phyloP scores from a whole-genome alignment of 2,888 invertebrate genomes.

The Dolichomitus sp. region DNA sequence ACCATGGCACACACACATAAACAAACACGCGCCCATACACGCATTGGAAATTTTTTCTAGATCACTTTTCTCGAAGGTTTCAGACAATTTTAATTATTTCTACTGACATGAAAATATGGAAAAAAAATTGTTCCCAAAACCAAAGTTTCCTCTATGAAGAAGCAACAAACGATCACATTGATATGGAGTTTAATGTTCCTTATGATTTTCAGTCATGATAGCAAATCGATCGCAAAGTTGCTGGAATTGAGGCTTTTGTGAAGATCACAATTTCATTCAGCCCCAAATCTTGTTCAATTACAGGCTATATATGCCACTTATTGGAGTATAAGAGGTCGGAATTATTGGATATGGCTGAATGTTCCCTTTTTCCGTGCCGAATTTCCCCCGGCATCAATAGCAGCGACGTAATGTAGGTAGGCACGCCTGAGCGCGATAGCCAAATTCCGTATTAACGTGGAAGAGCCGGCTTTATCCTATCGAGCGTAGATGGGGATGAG shows the following conservation, averaged over 20 bases:
- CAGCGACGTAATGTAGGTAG: slow-evolving; percentile 6
- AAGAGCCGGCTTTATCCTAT: slow-evolving; percentile 64
- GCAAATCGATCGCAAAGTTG: neutral
- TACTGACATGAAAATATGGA: no score
- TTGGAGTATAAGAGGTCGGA: slow-evolving; percentile 17
- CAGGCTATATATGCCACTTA: neutral
- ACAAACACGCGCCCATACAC: no score
- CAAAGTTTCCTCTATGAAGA: neutral
- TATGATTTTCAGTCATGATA: neutral
- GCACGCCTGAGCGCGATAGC: slow-evolving; percentile 56
- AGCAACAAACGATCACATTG: neutral
- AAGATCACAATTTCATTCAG: neutral
- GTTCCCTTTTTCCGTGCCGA: slow-evolving; percentile 17
- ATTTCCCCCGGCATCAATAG: slow-evolving; percentile 31
- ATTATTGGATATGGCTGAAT: slow-evolving; percentile 26
- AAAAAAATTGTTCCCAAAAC: no score
- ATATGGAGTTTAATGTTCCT: neutral
- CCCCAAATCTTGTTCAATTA: neutral
- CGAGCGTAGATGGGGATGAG: slow-evolving; percentile 36
- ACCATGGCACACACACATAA: no score
- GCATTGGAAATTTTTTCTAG: no score
- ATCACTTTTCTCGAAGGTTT: no score
- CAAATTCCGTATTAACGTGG: slow-evolving; percentile 68
- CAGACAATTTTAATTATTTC: no score
- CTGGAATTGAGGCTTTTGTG: neutral